Evolutionary conservation across 1,140 invertebrate species (phyloP).

Genomic region (Trachymyrmex cornetzi): DNA sequence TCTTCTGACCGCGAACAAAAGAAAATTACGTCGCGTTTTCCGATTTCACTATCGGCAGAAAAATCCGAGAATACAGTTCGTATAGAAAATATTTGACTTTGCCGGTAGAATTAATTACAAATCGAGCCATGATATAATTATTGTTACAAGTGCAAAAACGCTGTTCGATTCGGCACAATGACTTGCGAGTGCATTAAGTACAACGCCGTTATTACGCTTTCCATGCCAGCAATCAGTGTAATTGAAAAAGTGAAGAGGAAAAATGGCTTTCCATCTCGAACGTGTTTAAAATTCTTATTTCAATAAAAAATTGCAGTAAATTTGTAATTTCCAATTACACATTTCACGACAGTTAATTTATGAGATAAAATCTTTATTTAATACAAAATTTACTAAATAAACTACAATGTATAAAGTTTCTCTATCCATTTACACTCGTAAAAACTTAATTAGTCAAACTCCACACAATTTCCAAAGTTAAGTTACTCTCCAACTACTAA

Average conservation of each 20-base stretch:
- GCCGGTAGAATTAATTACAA: constrained; percentile 2
- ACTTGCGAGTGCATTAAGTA: constrained; percentile 1
- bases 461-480: neutral
- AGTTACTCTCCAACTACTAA: neutral
- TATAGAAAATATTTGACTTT: constrained; percentile 35
- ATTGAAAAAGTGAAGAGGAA: neutral
- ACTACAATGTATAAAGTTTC: neutral
- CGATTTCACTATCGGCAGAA: constrained; percentile 33
- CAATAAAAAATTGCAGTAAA: neutral
- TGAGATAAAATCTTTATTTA: neutral
- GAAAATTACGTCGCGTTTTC: constrained; percentile 19
- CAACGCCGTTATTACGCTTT: neutral
- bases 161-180: constrained; percentile 2
- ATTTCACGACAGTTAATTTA: neutral
- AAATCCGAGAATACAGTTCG: constrained; percentile 7
- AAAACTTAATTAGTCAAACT: constrained; percentile 2
- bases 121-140: constrained; percentile 21
- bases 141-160: constrained; percentile 22
- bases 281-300: neutral
- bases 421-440: neutral
- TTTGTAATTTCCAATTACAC: neutral
- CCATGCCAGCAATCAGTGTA: constrained; percentile 4
- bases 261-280: neutral
- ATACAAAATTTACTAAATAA: neutral
- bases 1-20: neutral